Base-by-base conservation (phyloP, 2,888 invertebrate species). In the Macroteleia sp. region DNA sequence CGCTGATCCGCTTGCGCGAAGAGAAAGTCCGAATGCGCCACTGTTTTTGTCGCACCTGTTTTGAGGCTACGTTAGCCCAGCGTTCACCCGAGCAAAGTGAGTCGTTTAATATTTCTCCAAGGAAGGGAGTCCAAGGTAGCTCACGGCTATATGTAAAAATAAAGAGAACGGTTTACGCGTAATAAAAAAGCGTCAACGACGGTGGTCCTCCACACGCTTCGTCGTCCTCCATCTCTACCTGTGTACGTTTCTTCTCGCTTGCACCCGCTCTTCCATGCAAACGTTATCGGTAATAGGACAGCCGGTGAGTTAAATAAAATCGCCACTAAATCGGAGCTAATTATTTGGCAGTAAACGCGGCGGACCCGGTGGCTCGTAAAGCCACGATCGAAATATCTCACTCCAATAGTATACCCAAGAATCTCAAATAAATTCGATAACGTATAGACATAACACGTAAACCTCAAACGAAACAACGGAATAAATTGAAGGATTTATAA, bases 321-420 rank as follows among this genome's bases (percentile, higher is more conserved):
- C 81, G 85, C 85, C 85, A 87, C 88, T 88, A 89, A 90, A 89
- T 89, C 87, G 86, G 87, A 85, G 87, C 89, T 89, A 90, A 90
- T 90, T 90, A 89, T 89, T 90, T 86, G 87, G 87, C 87, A 87
- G 88, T 86, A 86, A 86, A 86, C 82, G 86, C 84, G 82, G 83
- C 81, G 80, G 64, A 82, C 48, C 75, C 80, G 82, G 83, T 83
- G 85, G 85, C 84, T 85, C 87, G 86, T 86, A 87, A 87, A 87
- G 77, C 79, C 81, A 79, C 79, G 77, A 73, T 74, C 83, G 79
- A 79, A 85, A 85, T 87, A 86, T 86, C 86, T 88, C 87, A 86
- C 83, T 83, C 83, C 80, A 82, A 85, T 84, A 80, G 77, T 77
- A 82, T 82, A 79, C 79, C 54, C 74, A 54, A 80, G 77, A 83